Evolutionary conservation across 2,113 vertebrate genomes (phyloP).

Genomic region (Trochalopteron elliotii): DNA sequence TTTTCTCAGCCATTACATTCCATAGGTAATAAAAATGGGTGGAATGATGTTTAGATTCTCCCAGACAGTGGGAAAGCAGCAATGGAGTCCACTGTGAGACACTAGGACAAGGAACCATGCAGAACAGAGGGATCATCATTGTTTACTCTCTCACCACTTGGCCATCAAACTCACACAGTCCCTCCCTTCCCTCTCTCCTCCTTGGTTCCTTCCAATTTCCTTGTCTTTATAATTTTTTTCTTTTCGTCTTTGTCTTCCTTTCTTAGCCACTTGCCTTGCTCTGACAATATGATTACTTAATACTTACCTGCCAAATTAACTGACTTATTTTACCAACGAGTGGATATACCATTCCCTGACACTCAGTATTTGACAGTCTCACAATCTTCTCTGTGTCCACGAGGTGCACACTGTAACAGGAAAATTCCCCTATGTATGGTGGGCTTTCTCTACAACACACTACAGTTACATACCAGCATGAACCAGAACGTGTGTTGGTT

Average conservation of each 20-base stretch:
- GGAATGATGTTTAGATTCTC: neutral
- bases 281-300: constrained; percentile 82
- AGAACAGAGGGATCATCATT: neutral
- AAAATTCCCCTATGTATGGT: constrained; percentile 54
- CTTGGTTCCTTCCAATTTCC: constrained; percentile 54
- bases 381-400: constrained; percentile 65
- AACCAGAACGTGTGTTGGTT: constrained; percentile 27
- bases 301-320: constrained; percentile 82
- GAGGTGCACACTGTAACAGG: neutral
- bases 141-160: neutral
- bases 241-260: constrained; percentile 73
- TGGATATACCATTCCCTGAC: constrained; percentile 73
- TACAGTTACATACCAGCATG: constrained; percentile 19
- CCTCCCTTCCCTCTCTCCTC: neutral
- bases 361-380: constrained; percentile 66
- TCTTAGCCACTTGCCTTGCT: constrained; percentile 66
- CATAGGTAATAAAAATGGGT: neutral
- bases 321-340: constrained; percentile 82
- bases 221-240: constrained; percentile 28
- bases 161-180: neutral
- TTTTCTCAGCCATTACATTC: neutral
- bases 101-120: neutral
- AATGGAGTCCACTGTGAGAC: neutral
- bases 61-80: neutral
- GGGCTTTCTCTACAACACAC: neutral